Evolutionary conservation across 2,888 invertebrate genomes (phyloP).

Genomic region (Boloria selene): DNA sequence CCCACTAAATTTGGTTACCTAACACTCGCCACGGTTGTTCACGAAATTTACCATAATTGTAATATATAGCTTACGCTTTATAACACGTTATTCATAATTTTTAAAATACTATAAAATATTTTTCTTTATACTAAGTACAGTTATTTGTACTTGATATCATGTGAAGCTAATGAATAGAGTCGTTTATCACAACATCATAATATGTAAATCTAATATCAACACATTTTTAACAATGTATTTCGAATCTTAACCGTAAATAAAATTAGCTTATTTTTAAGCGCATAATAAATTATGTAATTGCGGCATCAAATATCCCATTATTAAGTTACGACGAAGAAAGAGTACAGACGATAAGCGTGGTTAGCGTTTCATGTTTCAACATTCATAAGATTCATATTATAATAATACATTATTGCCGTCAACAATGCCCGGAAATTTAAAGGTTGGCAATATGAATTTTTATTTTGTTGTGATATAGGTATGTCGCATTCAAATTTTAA

Average conservation of each 20-base stretch:
- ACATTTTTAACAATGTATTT: background rate
- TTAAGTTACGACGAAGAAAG: constrained; percentile 17
- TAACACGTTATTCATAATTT: constrained; percentile 11
- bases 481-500: background rate
- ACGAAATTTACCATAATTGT: constrained; percentile 63
- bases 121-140: constrained; percentile 1
- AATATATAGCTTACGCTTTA: constrained; percentile 27
- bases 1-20: constrained; percentile 75
- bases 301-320: constrained; percentile 16
- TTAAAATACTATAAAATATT: constrained; percentile 1
- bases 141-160: background rate
- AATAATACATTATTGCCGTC: constrained; percentile 29
- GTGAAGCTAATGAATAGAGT: background rate
- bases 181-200: too few relatives aligned
- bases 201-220: background rate
- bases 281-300: constrained; percentile 12
- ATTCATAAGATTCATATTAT: constrained; percentile 39
- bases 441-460: constrained; percentile 33
- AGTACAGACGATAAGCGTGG: constrained; percentile 17
- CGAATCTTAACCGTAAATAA: background rate
- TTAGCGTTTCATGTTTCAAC: constrained; percentile 34
- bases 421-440: constrained; percentile 43
- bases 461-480: constrained; percentile 20
- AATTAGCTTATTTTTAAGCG: background rate
- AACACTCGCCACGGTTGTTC: constrained; percentile 63